A percentile compares a stretch with the other conserved stretches of the same genome.
These are phyloP conservation scores for Perdita meconis DNA, from an alignment of 2,888 invertebrate species.

Conservation along the genomic window DNA sequence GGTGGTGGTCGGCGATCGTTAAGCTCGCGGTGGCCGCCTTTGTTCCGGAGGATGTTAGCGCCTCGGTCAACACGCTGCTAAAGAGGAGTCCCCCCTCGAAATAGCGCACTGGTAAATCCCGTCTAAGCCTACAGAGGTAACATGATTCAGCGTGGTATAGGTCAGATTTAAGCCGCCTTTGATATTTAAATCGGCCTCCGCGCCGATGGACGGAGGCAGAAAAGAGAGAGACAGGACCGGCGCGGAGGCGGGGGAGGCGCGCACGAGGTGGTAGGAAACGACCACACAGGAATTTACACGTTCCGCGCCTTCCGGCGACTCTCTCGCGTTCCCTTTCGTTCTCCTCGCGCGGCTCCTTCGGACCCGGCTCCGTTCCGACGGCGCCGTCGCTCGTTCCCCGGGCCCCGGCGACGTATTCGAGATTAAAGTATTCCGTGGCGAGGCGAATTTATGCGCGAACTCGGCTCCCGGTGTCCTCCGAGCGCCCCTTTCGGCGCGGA, in stretches of 20 bases:
- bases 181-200: conserved; percentile 83
- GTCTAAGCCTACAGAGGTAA: conserved; percentile 81
- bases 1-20: conserved; percentile 31
- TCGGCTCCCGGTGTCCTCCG: conserved; percentile 47
- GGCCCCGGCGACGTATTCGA: conserved; percentile 28
- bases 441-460: conserved; percentile 75
- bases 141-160: conserved; percentile 84
- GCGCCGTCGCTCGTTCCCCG: conserved; percentile 43
- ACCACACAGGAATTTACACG: conserved; percentile 83
- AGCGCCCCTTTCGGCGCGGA: conserved; percentile 31
- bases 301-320: conserved; percentile 71
- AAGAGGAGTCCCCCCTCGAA: conserved; percentile 66
- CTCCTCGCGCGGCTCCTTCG: conserved; percentile 24
- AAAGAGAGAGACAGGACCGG: conserved; percentile 60
- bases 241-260: conserved; percentile 50
- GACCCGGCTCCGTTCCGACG: conserved; percentile 36
- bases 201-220: conserved; percentile 61
- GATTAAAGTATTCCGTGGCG: conserved; percentile 72
- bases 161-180: conserved; percentile 84
- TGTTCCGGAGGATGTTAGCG: conserved; percentile 80
- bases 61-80: conserved; percentile 79
- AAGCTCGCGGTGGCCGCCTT: conserved; percentile 67
- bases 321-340: conserved; percentile 46
- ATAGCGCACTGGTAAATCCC: conserved; percentile 75
- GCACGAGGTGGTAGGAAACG: conserved; percentile 73